These are phyloP conservation scores for Cyclophora albipunctata DNA, from an alignment of 2,888 invertebrate genomes.

Conservation along the genomic window DNA sequence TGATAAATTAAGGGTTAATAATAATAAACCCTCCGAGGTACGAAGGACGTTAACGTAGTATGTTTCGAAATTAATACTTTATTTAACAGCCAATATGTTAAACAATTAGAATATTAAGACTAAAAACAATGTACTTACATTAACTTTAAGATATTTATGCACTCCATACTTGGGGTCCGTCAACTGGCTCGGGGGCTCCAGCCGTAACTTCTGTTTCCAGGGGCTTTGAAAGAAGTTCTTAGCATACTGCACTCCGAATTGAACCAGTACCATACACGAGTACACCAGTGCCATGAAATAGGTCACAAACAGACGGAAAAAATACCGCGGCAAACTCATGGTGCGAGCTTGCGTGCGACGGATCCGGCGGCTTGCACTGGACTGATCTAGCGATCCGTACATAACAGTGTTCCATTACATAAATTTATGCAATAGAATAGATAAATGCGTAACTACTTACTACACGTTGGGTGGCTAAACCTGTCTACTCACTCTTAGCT, in stretches of 20 bases:
- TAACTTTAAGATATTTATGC: conserved; percentile 71
- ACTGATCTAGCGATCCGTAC: too few relatives aligned
- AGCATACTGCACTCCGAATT: conserved; percentile 37
- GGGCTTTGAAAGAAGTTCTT: conserved; percentile 46
- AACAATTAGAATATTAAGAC: too few relatives aligned
- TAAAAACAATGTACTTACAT: conserved; percentile 50
- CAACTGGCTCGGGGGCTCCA: conserved; percentile 62
- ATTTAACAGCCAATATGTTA: too few relatives aligned
- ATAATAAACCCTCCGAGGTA: too few relatives aligned
- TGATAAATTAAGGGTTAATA: too few relatives aligned
- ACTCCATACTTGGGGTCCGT: conserved; percentile 67
- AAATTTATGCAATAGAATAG: too few relatives aligned
- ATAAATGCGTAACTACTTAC: too few relatives aligned
- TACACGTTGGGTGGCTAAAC: too few relatives aligned
- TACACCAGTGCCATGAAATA: conserved; percentile 41
- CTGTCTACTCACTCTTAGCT: too few relatives aligned
- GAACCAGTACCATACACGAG: conserved; percentile 25
- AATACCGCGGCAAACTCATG: conserved; percentile 27
- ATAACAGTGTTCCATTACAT: too few relatives aligned
- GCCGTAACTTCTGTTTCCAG: conserved; percentile 49
- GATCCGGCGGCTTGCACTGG: neutral
- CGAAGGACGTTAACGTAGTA: too few relatives aligned
- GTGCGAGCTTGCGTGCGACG: conserved; percentile 3
- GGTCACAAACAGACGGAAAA: conserved; percentile 32
- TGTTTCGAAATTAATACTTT: too few relatives aligned